phyloP scores from a whole-genome alignment of 2,113 vertebrate species.

The Gymnocephalus cernua region DNA sequence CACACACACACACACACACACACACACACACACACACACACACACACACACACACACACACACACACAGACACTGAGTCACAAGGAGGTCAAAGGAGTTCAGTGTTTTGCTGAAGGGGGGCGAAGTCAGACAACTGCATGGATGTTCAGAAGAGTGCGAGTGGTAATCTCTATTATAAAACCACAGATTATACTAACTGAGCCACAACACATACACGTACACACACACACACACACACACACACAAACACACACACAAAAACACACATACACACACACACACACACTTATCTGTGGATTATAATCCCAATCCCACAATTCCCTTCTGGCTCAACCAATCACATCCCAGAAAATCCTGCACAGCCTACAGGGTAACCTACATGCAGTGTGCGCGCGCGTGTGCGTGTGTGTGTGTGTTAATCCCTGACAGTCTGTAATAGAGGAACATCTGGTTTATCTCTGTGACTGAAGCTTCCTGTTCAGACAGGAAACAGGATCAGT shows the following conservation, averaged over 20 bases:
- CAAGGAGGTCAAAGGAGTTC: constrained; percentile 23
- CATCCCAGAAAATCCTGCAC: constrained; percentile 56
- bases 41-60: constrained; percentile 12
- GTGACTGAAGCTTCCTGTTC: constrained; percentile 39
- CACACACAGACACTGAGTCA: constrained; percentile 20
- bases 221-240: neutral
- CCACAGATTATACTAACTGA: constrained; percentile 65
- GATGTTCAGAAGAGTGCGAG: constrained; percentile 49
- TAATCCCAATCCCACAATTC: constrained; percentile 74
- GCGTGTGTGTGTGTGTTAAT: constrained; percentile 48
- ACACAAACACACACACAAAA: constrained; percentile 14
- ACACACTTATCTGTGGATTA: constrained; percentile 62
- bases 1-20: neutral
- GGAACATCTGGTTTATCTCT: constrained; percentile 70
- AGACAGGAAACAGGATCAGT: constrained; percentile 26
- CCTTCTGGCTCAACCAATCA: constrained; percentile 69
- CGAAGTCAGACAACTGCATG: constrained; percentile 40
- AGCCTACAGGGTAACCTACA: constrained; percentile 71
- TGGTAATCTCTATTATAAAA: constrained; percentile 73
- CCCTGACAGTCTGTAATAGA: constrained; percentile 43
- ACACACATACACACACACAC: constrained; percentile 11
- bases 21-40: neutral
- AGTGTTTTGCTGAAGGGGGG: constrained; percentile 17
- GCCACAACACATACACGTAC: constrained; percentile 28
- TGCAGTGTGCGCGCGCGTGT: constrained; percentile 33